A percentile compares a stretch with the other conserved stretches of the same genome.
These are phyloP conservation scores for Nephila pilipes DNA, from an alignment of 1,140 invertebrate species.

Conservation along the genomic window DNA sequence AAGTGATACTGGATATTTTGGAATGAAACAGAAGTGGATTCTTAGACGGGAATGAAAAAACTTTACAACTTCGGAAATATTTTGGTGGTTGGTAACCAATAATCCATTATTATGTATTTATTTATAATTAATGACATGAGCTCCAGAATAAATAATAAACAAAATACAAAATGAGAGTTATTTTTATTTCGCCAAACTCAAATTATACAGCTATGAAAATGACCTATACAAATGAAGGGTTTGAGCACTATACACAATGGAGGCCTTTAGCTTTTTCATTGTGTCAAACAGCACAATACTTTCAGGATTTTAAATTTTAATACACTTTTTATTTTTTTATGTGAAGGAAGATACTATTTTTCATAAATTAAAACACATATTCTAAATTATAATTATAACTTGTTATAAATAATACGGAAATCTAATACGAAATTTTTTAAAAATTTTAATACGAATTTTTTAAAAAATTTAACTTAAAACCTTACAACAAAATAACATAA, in stretches of 20 bases:
- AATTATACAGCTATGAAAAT: conserved; percentile 1
- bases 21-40: too few species aligned
- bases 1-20: too few species aligned
- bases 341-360: too few species aligned
- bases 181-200: conserved; percentile 12
- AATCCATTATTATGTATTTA: neutral
- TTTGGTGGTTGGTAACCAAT: neutral
- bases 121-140: neutral
- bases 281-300: neutral
- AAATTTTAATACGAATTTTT: too few species aligned
- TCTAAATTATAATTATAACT: too few species aligned
- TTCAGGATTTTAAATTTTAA: neutral
- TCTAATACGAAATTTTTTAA: too few species aligned
- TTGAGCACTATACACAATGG: neutral
- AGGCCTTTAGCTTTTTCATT: neutral
- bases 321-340: too few species aligned
- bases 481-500: too few species aligned
- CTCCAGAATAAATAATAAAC: neutral
- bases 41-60: too few species aligned
- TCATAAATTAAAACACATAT: too few species aligned
- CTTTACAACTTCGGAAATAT: neutral
- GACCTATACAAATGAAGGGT: neutral
- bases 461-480: too few species aligned
- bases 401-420: too few species aligned
- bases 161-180: neutral